phyloP scores from a whole-genome alignment of 2,797 vertebrate genomes.

The Enteromius anoplus region DNA sequence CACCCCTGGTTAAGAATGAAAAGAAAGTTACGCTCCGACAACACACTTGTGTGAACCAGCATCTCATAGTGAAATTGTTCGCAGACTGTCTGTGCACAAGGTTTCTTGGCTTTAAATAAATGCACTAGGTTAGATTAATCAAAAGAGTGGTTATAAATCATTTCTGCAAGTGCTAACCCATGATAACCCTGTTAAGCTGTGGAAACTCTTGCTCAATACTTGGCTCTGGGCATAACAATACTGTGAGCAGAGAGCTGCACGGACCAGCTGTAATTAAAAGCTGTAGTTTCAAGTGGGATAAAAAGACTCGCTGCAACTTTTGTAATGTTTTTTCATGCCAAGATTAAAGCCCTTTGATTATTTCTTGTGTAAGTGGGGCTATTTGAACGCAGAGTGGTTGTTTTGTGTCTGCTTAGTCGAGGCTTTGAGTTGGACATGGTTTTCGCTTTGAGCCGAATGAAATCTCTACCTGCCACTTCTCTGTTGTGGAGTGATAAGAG shows the following conservation, averaged over 20 bases:
- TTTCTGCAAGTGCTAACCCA: conserved; percentile 64
- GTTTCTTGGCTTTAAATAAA: conserved; percentile 48
- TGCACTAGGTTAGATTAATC: conserved; percentile 51
- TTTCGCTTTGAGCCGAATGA: conserved; percentile 23
- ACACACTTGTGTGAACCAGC: conserved; percentile 1
- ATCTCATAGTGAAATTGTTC: conserved; percentile 14
- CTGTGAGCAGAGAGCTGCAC: conserved; percentile 56
- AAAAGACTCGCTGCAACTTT: conserved; percentile 44
- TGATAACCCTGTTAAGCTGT: conserved; percentile 69
- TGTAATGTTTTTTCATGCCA: conserved; percentile 58
- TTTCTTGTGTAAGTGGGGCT: conserved; percentile 60
- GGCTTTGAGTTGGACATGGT: conserved; percentile 37
- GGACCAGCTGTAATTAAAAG: conserved; percentile 50
- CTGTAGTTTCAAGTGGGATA: conserved; percentile 47
- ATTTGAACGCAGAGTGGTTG: conserved; percentile 47
- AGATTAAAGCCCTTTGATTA: conserved; percentile 78
- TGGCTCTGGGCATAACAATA: conserved; percentile 74
- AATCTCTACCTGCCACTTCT: conserved; percentile 50
- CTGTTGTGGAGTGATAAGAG: conserved; percentile 48
- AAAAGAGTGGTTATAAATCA: conserved; percentile 64
- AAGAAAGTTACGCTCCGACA: conserved; percentile 22
- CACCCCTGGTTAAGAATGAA: background rate
- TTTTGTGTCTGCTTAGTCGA: conserved; percentile 19
- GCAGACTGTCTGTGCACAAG: conserved; percentile 13
- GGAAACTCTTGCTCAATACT: conserved; percentile 77